phyloP scores from a whole-genome alignment of 2,888 invertebrate species.

The Cepaea hortensis region DNA sequence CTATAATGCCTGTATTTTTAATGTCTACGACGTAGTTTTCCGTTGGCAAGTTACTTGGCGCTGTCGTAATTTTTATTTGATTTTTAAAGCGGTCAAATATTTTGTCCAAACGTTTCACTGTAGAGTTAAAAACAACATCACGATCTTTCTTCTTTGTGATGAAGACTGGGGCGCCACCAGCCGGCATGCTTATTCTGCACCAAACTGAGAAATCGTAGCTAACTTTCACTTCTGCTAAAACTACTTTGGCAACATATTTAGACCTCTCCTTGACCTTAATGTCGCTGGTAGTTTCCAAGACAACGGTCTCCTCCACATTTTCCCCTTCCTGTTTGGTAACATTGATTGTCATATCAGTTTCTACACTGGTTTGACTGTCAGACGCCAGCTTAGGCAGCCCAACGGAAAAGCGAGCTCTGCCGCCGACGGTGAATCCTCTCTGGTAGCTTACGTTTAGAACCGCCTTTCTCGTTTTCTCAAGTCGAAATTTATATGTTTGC shows the following conservation, averaged over 20 bases:
- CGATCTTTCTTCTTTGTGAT: conserved; percentile 40
- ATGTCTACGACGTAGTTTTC: conserved; percentile 42
- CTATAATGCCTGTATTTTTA: conserved; percentile 50
- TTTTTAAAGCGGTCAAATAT: conserved; percentile 44
- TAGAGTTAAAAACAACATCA: conserved; percentile 8
- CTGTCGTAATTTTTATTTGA: background rate
- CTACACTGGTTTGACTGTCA: conserved; percentile 23
- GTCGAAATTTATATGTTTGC: conserved; percentile 54
- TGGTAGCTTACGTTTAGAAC: conserved; percentile 51
- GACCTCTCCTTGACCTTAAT: conserved; percentile 48
- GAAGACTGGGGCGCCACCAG: conserved; percentile 40
- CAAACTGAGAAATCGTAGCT: conserved; percentile 49
- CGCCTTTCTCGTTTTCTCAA: conserved; percentile 53
- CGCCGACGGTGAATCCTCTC: conserved; percentile 51
- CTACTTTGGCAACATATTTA: conserved; percentile 51
- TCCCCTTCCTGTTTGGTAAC: conserved; percentile 52
- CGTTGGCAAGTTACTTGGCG: background rate
- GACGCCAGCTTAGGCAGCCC: conserved; percentile 48
- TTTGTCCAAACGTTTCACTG: conserved; percentile 45
- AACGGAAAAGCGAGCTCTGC: conserved; percentile 47
- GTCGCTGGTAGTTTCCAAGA: conserved; percentile 54
- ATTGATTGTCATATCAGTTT: conserved; percentile 46
- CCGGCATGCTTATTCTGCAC: conserved; percentile 51
- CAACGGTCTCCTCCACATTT: conserved; percentile 51
- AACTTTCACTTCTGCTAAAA: conserved; percentile 46